Evolutionary conservation across 2,113 vertebrate genomes (phyloP).

Genomic region (Barnardius zonarius): DNA sequence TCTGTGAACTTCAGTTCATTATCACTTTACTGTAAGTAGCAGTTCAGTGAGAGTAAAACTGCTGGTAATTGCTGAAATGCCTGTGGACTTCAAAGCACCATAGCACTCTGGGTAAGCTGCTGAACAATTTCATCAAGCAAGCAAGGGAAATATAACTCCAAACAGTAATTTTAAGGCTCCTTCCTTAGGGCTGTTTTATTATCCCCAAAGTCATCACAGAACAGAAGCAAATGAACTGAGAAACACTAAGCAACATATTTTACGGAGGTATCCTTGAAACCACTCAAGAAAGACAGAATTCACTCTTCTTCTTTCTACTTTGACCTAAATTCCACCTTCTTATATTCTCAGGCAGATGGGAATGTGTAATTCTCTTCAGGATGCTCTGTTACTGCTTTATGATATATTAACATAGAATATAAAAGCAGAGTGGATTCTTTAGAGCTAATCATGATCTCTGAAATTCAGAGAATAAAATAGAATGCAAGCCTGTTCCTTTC

Average conservation of each 20-base stretch:
- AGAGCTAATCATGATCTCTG: not conserved
- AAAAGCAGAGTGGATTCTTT: not conserved
- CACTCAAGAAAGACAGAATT: not conserved
- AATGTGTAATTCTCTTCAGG: not conserved
- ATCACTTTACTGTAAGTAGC: not conserved
- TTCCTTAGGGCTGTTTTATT: not conserved
- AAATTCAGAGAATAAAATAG: not conserved
- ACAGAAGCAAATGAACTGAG: not conserved
- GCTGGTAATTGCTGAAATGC: not conserved
- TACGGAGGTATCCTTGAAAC: not conserved
- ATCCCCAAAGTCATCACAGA: not conserved
- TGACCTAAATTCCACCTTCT: not conserved
- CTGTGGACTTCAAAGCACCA: not conserved
- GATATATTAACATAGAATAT: not conserved
- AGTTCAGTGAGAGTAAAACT: not conserved
- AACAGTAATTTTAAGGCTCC: not conserved
- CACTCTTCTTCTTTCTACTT: not conserved
- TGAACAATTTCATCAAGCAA: not conserved
- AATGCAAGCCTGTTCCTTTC: not conserved
- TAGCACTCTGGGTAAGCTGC: not conserved
- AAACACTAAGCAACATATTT: not conserved
- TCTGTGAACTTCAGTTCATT: not conserved
- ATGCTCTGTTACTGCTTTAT: not conserved
- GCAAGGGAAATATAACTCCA: not conserved
- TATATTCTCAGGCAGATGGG: not conserved